A percentile compares a stretch with the other conserved stretches of the same genome.
phyloP scores from a whole-genome alignment of 2,797 vertebrate genomes.

The Halcyon chelicuti region DNA sequence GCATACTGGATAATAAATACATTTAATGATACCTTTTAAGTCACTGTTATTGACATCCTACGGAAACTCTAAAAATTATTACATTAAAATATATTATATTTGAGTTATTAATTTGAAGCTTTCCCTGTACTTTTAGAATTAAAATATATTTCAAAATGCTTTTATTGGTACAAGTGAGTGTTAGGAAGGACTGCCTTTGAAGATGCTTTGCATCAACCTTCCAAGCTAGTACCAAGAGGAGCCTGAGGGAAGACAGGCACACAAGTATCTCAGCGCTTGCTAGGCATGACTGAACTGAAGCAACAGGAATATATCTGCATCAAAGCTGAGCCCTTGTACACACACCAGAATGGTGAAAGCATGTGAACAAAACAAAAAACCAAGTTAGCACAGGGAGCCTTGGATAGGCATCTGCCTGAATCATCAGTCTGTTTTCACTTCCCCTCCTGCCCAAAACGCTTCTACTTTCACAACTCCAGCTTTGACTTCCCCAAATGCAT shows the following conservation, averaged over 20 bases:
- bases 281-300: neutral
- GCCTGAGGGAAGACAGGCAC: neutral
- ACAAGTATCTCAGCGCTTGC: accelerated
- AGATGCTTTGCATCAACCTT: neutral
- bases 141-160: neutral
- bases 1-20: neutral
- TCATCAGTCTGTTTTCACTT: slow-evolving; percentile 38
- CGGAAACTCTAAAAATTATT: neutral
- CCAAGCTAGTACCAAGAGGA: neutral
- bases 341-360: neutral
- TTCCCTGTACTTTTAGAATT: neutral
- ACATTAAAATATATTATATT: neutral
- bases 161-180: neutral
- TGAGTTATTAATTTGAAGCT: neutral
- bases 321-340: neutral
- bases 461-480: slow-evolving; percentile 7
- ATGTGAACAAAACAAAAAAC: neutral
- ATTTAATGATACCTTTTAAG: neutral
- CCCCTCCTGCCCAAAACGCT: neutral
- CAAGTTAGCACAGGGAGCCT: neutral
- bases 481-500: slow-evolving; percentile 8
- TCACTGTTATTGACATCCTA: neutral
- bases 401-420: neutral
- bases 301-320: neutral
- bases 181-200: neutral